Conservation (phyloP, 2,797 vertebrate genomes). For the Bryconaethiops microstoma region DNA sequence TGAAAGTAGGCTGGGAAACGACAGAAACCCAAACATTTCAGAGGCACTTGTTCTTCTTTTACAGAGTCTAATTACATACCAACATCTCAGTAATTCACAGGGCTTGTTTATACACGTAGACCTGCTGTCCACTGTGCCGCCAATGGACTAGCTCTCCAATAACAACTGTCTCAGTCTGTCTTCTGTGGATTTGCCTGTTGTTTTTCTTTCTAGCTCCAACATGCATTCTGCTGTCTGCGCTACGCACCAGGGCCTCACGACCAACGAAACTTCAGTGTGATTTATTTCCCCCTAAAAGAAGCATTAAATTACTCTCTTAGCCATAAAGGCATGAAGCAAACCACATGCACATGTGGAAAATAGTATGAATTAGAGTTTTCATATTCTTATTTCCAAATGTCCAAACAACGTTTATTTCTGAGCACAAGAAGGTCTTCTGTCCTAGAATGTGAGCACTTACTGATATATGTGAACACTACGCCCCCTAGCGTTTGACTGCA, state of each 20-base stretch:
- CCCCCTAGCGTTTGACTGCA: constrained; percentile 40
- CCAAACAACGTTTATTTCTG: not conserved
- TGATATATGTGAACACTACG: constrained; percentile 26
- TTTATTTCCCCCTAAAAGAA: not conserved
- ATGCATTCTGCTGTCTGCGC: not conserved
- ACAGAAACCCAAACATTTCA: not conserved
- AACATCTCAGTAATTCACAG: not conserved
- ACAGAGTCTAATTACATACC: not conserved
- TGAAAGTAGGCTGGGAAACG: not conserved
- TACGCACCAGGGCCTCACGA: not conserved
- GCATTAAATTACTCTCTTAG: not conserved
- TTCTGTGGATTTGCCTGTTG: not conserved
- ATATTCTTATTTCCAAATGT: not conserved
- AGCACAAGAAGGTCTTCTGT: not conserved
- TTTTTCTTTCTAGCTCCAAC: not conserved
- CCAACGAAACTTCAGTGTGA: not conserved
- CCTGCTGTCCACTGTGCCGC: not conserved
- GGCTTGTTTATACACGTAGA: not conserved
- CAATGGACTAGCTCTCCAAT: not conserved
- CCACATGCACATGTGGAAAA: not conserved
- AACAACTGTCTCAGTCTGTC: not conserved
- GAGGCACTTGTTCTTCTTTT: not conserved
- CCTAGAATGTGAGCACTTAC: not conserved
- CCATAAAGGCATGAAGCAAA: not conserved
- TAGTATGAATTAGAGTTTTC: not conserved